Evolutionary conservation across 2,113 vertebrate genomes (phyloP).

Genomic region (Dendrocopos noguchii): DNA sequence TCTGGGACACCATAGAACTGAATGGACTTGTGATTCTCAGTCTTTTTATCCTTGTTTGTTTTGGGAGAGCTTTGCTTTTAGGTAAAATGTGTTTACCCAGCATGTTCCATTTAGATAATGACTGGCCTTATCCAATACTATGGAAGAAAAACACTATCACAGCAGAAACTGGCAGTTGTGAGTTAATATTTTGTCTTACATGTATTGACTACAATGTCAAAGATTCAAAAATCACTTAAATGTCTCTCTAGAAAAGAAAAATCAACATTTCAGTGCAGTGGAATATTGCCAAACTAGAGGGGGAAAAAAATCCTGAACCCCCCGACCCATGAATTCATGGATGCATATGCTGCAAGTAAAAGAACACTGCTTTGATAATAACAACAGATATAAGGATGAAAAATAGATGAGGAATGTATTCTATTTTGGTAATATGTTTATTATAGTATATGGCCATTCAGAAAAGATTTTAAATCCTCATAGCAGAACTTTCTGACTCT

Average conservation of each 20-base stretch:
- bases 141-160: background rate
- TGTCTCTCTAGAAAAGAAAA: background rate
- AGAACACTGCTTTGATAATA: background rate
- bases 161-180: constrained; percentile 44
- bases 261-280: background rate
- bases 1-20: background rate
- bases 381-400: background rate
- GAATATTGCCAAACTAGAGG: background rate
- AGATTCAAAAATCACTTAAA: constrained; percentile 57
- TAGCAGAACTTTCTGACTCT: background rate
- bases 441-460: background rate
- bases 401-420: background rate
- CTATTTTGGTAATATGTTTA: background rate
- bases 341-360: background rate
- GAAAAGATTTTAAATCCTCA: background rate
- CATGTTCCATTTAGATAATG: background rate
- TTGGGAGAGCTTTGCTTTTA: background rate
- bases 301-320: background rate
- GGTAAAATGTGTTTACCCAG: background rate
- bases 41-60: background rate
- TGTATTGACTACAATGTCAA: constrained; percentile 27
- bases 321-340: background rate
- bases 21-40: background rate
- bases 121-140: background rate
- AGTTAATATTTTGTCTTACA: constrained; percentile 47